Conservation (phyloP, 2,113 vertebrate species). For the Eulacestoma nigropectus region DNA sequence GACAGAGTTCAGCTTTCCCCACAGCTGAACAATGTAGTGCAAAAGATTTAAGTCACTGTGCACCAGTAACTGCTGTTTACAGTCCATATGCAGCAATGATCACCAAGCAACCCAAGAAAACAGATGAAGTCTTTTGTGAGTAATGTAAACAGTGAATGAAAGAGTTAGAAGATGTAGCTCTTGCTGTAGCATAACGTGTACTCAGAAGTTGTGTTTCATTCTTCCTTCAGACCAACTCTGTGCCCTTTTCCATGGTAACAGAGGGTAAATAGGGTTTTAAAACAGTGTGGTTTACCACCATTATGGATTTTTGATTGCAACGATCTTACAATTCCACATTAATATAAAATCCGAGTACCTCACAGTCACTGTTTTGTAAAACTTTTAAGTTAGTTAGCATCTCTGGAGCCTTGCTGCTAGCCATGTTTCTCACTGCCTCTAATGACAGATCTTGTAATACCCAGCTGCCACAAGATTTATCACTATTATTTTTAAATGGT, state of each 20-base stretch:
- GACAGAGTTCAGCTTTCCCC: not conserved
- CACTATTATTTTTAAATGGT: not conserved
- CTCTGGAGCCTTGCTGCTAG: not conserved
- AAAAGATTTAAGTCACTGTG: not conserved
- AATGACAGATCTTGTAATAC: not conserved
- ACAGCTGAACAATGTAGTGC: rapidly evolving
- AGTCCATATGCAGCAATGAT: not conserved
- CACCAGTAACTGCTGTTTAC: no score
- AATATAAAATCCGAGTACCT: not conserved
- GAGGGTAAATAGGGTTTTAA: not conserved
- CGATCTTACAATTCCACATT: not conserved
- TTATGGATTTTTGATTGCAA: not conserved
- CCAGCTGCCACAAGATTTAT: not conserved
- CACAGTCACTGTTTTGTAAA: not conserved
- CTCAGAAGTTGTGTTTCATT: not conserved
- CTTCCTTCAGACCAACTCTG: not conserved
- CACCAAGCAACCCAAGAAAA: not conserved
- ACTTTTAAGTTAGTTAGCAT: not conserved
- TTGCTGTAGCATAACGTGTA: not conserved
- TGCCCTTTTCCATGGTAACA: not conserved
- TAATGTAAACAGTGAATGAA: not conserved
- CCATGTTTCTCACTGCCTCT: not conserved
- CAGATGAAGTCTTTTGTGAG: not conserved
- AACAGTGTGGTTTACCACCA: not conserved
- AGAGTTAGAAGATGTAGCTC: not conserved